Base-by-base conservation (phyloP, 2,113 vertebrate genomes). In the Pogonocichla stellata region DNA sequence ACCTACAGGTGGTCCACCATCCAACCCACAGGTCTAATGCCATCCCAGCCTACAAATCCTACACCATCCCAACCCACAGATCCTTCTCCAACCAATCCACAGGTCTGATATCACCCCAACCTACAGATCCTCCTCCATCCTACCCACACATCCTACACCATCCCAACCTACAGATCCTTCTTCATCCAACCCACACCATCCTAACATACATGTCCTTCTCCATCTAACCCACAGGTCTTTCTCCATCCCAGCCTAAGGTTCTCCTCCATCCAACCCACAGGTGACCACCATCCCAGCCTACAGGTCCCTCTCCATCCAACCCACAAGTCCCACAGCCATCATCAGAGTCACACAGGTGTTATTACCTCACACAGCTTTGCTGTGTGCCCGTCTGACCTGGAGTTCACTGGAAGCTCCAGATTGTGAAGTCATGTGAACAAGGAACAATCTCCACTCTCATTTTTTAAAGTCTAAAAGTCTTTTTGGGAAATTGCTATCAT, bases 1-100 rank as follows among this genome's bases (percentile, higher is more conserved):
- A 11, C 3, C 25, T 14, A n/a, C 33, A n/a, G 0, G 1, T n/a
- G 43, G 43, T 45, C 43, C 54, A 23, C 34, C 36, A 50, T 8
- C 7, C 54, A 43, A 13, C 3, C 25, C 23, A n/a, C 36, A n/a
- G 0, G 1, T 42, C 50, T 19, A 11, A 12, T 38, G 34, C 43
- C 15, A 5, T 51, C 56, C 38, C 38, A 58, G 5, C 12, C 50
- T 31, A 25, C 10, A 71, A 14, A 3, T 19, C 19, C 19, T 3
- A 6, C 26, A 8, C 26, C 47, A 6, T 17, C n/a, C 29, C 24
- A 2, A 26, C 14, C n/a, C 5, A 50, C 19, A 40, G 17, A 6
- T 8, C 38, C 23, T 36, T 3, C 61, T 29, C 28, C 19, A 64
- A 20, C 33, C 54, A 80, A 10, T 10, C 26, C 4, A 5, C 26